A percentile compares a stretch with the other conserved stretches of the same genome.
phyloP scores from a whole-genome alignment of 2,888 invertebrate species.

The Heliconius erato region DNA sequence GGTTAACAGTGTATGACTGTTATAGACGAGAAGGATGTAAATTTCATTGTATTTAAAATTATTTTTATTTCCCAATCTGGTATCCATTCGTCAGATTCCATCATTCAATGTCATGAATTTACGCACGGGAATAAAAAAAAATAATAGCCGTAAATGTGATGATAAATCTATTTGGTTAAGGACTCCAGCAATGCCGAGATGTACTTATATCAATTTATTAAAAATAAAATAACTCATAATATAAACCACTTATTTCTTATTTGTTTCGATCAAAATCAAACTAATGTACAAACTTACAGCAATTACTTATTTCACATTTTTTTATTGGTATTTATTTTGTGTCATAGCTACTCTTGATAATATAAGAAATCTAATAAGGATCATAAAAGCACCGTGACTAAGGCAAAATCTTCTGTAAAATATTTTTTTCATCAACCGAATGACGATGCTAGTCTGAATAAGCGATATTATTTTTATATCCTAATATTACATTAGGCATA shows the following conservation, averaged over 20 bases:
- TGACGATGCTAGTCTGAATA: not conserved
- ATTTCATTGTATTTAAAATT: too few relatives aligned
- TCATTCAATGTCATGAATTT: too few relatives aligned
- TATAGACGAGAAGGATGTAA: too few relatives aligned
- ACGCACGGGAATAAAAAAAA: too few relatives aligned
- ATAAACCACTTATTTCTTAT: not conserved
- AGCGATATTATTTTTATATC: not conserved
- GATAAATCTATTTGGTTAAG: too few relatives aligned
- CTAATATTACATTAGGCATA: too few relatives aligned
- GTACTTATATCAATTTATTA: not conserved
- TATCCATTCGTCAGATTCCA: too few relatives aligned
- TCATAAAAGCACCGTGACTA: not conserved
- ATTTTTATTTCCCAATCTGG: too few relatives aligned
- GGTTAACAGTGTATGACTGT: too few relatives aligned
- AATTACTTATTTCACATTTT: not conserved
- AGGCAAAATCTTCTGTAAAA: not conserved
- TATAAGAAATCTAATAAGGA: not conserved
- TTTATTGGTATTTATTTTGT: not conserved
- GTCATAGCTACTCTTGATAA: not conserved
- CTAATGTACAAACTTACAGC: not conserved
- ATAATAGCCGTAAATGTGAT: too few relatives aligned
- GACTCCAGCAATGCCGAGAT: not conserved
- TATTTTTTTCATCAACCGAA: slow-evolving; percentile 3
- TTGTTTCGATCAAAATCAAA: not conserved
- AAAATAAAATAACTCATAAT: not conserved